A percentile compares a stretch with the other conserved stretches of the same genome.
Evolutionary conservation across 2,113 vertebrate genomes (phyloP).

Genomic region (Orientallactaga bullata): DNA sequence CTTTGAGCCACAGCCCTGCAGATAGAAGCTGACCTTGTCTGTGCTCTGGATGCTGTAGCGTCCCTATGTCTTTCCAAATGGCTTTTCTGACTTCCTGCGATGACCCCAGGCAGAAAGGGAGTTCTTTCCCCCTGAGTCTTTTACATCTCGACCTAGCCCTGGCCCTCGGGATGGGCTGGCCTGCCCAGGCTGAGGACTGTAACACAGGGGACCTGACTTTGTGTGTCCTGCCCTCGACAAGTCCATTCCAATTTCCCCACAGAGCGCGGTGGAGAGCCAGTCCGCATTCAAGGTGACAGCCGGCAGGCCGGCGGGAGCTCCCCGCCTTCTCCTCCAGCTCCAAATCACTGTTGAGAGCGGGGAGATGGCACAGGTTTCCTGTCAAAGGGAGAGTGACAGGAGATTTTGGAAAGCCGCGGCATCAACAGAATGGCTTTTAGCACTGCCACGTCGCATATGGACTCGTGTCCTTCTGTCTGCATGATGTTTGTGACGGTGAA

Average conservation of each 20-base stretch:
- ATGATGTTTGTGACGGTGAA: fast-evolving
- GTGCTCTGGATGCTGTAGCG: fast-evolving
- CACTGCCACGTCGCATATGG: fast-evolving
- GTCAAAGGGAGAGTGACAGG: neutral
- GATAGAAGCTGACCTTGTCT: fast-evolving
- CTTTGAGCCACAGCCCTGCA: fast-evolving
- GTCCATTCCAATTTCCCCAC: neutral
- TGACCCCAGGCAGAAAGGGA: fast-evolving
- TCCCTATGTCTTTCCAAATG: neutral
- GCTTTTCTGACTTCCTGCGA: fast-evolving
- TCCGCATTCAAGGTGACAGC: neutral
- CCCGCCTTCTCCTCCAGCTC: neutral
- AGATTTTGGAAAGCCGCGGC: fast-evolving
- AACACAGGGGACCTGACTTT: neutral
- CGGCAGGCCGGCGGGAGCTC: conserved; percentile 16
- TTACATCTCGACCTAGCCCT: too few relatives aligned
- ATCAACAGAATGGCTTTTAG: neutral
- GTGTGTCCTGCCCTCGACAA: neutral
- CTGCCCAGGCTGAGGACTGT: neutral
- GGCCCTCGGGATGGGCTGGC: fast-evolving
- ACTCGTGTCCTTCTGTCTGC: fast-evolving
- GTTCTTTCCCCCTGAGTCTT: neutral
- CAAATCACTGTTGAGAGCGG: neutral
- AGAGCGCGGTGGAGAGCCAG: neutral
- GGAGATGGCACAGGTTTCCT: neutral